A percentile compares a stretch with the other conserved stretches of the same genome.
Evolutionary conservation across 2,797 vertebrate species (phyloP).

Genomic region (Microhierax caerulescens): DNA sequence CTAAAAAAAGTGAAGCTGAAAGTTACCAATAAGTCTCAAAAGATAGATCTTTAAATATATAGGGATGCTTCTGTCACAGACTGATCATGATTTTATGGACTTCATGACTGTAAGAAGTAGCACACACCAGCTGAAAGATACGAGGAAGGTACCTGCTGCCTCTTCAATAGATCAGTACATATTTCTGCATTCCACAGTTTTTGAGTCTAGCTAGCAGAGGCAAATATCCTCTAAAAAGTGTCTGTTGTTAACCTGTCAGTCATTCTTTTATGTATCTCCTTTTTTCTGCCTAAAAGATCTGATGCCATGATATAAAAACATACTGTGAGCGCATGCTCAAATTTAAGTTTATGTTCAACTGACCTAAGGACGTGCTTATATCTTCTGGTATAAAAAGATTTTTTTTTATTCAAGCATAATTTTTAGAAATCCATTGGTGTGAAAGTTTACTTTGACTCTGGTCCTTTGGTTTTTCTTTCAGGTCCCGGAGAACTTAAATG

Average conservation of each 20-base stretch:
- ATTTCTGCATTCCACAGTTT: not conserved
- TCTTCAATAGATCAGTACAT: not conserved
- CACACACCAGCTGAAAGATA: not conserved
- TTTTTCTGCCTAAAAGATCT: not conserved
- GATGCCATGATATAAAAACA: not conserved
- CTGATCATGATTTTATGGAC: not conserved
- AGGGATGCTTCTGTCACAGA: not conserved
- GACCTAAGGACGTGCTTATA: not conserved
- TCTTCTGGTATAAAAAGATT: not conserved
- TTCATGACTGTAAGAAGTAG: not conserved
- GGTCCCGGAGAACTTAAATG: conserved; percentile 77
- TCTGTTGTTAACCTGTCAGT: not conserved
- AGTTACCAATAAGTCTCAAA: not conserved
- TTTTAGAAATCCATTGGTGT: not conserved
- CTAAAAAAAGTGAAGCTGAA: not conserved
- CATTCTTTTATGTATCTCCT: not conserved
- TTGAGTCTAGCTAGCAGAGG: not conserved
- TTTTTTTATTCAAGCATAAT: not conserved
- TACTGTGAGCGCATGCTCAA: not conserved
- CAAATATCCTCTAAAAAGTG: not conserved
- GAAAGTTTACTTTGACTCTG: conserved; percentile 12
- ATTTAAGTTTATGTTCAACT: not conserved
- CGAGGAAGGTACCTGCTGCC: not conserved
- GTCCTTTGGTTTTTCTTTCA: conserved; percentile 61
- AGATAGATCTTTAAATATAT: not conserved